A percentile compares a stretch with the other conserved stretches of the same genome.
These are phyloP conservation scores for Poeciliopsis prolifica DNA, from an alignment of 2,113 vertebrate species.

Conservation along the genomic window DNA sequence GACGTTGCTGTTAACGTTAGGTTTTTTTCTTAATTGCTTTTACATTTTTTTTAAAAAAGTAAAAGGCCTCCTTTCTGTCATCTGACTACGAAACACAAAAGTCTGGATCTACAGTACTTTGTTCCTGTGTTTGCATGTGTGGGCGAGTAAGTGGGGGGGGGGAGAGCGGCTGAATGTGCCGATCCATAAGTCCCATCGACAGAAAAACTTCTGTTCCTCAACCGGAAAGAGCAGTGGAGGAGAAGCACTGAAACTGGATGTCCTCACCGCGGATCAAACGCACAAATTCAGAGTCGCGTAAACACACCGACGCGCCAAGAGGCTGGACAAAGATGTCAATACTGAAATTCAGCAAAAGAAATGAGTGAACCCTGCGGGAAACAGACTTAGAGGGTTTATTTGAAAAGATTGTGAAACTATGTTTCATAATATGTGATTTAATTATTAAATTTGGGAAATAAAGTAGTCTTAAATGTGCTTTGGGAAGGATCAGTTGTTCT, in stretches of 20 bases:
- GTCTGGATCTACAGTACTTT: conserved; percentile 24
- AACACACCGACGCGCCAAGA: conserved; percentile 25
- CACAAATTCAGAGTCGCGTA: conserved; percentile 30
- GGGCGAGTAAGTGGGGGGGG: conserved; percentile 34
- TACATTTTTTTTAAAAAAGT: neutral
- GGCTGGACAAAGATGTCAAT: conserved; percentile 36
- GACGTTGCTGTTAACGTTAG: neutral
- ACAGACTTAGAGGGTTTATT: neutral
- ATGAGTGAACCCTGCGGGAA: conserved; percentile 1
- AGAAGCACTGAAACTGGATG: conserved; percentile 66
- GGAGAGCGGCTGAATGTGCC: conserved; percentile 51
- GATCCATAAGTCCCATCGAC: conserved; percentile 76
- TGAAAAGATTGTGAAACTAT: neutral
- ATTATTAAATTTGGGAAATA: neutral
- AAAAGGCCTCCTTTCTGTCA: conserved; percentile 11
- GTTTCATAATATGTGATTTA: neutral
- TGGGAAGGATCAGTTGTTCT: neutral
- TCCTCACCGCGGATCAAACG: conserved; percentile 81
- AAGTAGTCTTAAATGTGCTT: neutral
- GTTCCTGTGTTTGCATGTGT: conserved; percentile 57
- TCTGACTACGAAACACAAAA: conserved; percentile 26
- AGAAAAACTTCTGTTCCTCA: conserved; percentile 71
- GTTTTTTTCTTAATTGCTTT: no score
- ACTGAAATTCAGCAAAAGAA: conserved; percentile 37
- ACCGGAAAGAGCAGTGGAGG: conserved; percentile 72